Percentiles rank a stretch among this genome's conserved stretches.
Conservation (phyloP, 2,113 vertebrate species). For the Oreocharis arfaki region DNA sequence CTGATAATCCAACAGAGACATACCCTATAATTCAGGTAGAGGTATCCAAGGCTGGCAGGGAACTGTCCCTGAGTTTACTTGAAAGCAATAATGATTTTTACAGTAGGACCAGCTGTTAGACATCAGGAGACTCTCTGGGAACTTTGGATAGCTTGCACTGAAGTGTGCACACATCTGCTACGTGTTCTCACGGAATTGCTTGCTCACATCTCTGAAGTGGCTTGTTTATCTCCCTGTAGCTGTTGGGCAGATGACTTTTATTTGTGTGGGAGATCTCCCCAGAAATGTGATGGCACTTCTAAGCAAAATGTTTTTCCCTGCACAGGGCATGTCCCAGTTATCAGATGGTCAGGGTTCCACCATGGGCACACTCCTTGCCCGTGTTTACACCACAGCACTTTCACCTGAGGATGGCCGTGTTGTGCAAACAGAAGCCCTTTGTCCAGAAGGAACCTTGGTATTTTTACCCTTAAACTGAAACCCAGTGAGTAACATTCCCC, state of each 20-base stretch:
- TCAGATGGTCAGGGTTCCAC: constrained; percentile 2
- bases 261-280: background rate
- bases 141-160: background rate
- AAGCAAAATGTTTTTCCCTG: background rate
- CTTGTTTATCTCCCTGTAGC: background rate
- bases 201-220: constrained; percentile 6
- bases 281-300: background rate
- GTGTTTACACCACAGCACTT: background rate
- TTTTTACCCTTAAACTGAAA: background rate
- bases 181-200: background rate
- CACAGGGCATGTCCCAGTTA: background rate
- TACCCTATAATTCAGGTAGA: fast-evolving
- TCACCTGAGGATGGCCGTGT: background rate
- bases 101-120: background rate
- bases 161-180: background rate
- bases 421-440: background rate
- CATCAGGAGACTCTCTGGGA: background rate
- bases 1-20: background rate
- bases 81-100: background rate
- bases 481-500: background rate
- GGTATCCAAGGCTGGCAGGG: background rate
- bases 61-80: background rate
- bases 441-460: background rate
- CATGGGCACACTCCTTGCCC: background rate
- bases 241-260: background rate